Evolutionary conservation across 2,888 invertebrate genomes (phyloP).

Genomic region (Sympetrum striolatum): DNA sequence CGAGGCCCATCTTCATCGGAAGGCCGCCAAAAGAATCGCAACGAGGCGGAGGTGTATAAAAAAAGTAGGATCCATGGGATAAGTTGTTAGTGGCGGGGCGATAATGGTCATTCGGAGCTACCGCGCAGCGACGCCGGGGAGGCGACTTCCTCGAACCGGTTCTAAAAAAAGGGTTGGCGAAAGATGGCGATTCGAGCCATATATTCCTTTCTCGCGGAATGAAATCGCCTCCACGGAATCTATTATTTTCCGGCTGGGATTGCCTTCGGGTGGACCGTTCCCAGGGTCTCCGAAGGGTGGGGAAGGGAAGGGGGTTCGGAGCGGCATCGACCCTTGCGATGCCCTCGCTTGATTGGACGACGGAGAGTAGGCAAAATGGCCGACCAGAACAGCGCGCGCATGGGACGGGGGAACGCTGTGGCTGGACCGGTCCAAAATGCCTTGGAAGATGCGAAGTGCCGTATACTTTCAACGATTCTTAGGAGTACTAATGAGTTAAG

Average conservation of each 20-base stretch:
- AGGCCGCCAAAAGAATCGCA: not conserved
- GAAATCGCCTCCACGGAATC: not conserved
- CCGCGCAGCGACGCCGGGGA: not conserved
- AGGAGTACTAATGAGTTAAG: no score
- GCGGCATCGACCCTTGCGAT: not conserved
- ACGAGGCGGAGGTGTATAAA: not conserved
- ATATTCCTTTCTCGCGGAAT: not conserved
- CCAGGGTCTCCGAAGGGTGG: not conserved
- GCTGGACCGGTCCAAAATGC: not conserved
- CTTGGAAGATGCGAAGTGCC: not conserved
- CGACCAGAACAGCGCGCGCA: not conserved
- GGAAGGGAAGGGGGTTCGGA: not conserved
- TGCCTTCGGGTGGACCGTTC: not conserved
- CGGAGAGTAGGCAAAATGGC: not conserved
- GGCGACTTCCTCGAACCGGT: not conserved
- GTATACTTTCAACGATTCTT: not conserved
- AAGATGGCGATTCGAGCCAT: no score
- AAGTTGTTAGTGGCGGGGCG: not conserved
- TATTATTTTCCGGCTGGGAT: not conserved
- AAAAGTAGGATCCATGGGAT: not conserved
- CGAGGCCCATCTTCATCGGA: not conserved
- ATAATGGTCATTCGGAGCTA: not conserved
- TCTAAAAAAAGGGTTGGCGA: not conserved
- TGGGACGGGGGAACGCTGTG: not conserved
- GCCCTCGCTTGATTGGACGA: conserved; percentile 21